phyloP scores from a whole-genome alignment of 1,140 invertebrate species.

The Drosophila kohkoa region DNA sequence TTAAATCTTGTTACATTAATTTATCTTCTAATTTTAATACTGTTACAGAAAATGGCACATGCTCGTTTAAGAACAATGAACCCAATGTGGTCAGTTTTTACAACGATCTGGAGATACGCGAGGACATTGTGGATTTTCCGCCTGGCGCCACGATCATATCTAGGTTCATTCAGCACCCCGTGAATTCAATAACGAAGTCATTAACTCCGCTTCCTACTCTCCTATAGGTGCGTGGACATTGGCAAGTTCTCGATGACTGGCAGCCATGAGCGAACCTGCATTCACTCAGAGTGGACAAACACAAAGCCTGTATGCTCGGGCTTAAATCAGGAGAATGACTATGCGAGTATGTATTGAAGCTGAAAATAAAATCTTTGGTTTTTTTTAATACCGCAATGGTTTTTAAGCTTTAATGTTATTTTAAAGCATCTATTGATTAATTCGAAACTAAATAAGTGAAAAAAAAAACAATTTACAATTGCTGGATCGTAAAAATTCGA shows the following conservation, averaged over 20 bases:
- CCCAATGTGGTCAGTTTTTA: conserved; percentile 92
- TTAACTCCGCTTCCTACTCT: conserved; percentile 36
- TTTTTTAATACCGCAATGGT: too few species aligned
- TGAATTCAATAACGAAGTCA: neutral
- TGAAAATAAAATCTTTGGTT: neutral
- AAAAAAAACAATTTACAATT: too few species aligned
- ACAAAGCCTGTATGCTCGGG: conserved; percentile 91
- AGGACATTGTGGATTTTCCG: conserved; percentile 91
- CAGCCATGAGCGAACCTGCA: conserved; percentile 88
- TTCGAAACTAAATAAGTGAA: too few species aligned
- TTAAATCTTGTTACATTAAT: neutral
- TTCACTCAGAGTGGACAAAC: conserved; percentile 92
- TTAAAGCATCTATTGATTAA: too few species aligned
- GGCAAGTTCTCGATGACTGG: conserved; percentile 89
- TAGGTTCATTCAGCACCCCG: conserved; percentile 85
- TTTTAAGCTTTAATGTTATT: too few species aligned
- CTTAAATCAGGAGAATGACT: conserved; percentile 93
- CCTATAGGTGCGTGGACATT: conserved; percentile 90
- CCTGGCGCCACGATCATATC: conserved; percentile 89
- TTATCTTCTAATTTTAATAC: neutral
- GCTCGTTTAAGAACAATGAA: conserved; percentile 91
- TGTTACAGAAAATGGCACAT: conserved; percentile 88
- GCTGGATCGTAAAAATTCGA: too few species aligned
- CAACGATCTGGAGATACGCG: conserved; percentile 90
- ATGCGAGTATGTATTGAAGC: conserved; percentile 88